Conservation (phyloP, 2,888 invertebrate species). For the Rhagophthalmus giganteus region DNA sequence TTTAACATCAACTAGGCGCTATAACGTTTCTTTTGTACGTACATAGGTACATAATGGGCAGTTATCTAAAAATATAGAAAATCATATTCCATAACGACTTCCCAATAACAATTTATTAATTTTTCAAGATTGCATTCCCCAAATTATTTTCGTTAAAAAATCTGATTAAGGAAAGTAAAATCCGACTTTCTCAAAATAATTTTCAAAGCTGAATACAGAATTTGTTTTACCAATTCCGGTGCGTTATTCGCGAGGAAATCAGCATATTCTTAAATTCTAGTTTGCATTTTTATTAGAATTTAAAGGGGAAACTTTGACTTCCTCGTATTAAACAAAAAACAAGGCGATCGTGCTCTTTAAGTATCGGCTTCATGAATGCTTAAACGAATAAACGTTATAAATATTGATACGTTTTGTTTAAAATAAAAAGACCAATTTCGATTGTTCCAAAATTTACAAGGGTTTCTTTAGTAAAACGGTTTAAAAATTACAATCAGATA, state of each 20-base stretch:
- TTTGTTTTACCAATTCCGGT: conserved; percentile 8
- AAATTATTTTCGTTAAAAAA: conserved; percentile 9
- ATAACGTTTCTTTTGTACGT: too few species aligned
- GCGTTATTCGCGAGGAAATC: conserved; percentile 21
- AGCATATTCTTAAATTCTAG: conserved; percentile 27
- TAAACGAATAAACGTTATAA: conserved; percentile 8
- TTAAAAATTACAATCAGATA: too few species aligned
- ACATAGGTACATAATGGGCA: too few species aligned
- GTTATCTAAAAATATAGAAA: too few species aligned
- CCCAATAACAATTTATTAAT: too few species aligned
- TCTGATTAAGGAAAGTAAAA: conserved; percentile 7
- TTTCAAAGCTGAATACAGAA: conserved; percentile 6
- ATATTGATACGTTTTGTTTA: conserved; percentile 11
- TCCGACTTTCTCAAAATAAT: conserved; percentile 6
- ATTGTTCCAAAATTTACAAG: too few species aligned
- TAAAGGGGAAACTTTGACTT: conserved; percentile 26
- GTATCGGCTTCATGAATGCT: conserved; percentile 17
- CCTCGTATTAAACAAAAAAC: conserved; percentile 10
- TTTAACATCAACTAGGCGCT: too few species aligned
- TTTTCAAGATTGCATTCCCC: too few species aligned
- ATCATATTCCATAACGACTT: too few species aligned
- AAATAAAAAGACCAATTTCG: too few species aligned
- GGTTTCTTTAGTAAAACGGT: too few species aligned
- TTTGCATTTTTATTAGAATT: conserved; percentile 32
- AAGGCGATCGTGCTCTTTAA: conserved; percentile 6